Evolutionary conservation across 2,888 invertebrate species (phyloP), one percentile per base, ranked within the genome.

Genomic region (Euplagia quadripunctaria): DNA sequence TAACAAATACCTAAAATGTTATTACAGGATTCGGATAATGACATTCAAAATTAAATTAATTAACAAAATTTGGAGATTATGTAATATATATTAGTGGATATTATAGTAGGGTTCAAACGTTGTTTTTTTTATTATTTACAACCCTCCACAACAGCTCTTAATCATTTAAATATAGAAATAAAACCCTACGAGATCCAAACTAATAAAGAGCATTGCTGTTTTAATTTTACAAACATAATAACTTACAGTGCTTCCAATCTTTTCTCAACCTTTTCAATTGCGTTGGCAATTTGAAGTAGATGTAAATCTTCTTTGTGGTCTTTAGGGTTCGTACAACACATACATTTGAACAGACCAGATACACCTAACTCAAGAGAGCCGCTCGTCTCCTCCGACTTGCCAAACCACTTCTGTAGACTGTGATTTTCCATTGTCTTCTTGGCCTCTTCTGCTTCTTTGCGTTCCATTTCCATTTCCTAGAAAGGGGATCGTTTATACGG

Each of bases 301-400:
- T 99, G 98, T 72, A 98, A 96, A 80, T 98, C 97, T 82, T 99
- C 98, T 84, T 98, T 98, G 42, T 97, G 97, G 14, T 98, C 97
- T 86, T 98, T 98, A 11, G 98, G 98, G 88, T 99, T 98, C 0
- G 98, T 98, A 89, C 99, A 99, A 77, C 98, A 97, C 96, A 99
- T 97, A 85, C 98, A 98, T 72, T 97, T 97, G 95, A 98, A 99
- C 1, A 99, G 94, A 0, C 98, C 98, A 8, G 98, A 97, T 46
- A 99, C 93, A 0, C 98, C 97, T 82, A 98, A 97, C 91, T 99
- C 98, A 73, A 99, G 96, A 0, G 98, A 97, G 0, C 99, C 99
- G 85, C 97, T 98, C 77, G 97, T 98, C 79, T 98, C 98, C 1
- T 97, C 96, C 0, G 97, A 96, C 43, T 97, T 97, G 52, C 97